Evolutionary conservation across 2,797 vertebrate species (phyloP), one percentile per base, ranked within the genome.

Genomic region (Microctenopoma stevenorrisi): DNA sequence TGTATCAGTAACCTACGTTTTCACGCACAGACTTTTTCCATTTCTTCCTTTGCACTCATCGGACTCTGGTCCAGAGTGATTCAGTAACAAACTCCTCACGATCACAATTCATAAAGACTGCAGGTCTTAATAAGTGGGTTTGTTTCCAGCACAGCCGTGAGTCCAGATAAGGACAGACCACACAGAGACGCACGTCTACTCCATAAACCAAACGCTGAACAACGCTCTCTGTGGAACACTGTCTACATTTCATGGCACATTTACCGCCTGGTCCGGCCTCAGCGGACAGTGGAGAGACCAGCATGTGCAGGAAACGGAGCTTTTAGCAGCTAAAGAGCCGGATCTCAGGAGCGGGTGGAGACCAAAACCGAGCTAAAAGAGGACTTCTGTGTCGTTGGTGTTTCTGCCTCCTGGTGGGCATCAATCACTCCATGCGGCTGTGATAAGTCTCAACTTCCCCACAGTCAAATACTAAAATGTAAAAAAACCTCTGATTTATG

Each of bases 121-220:
- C 25, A 2, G 13, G 43, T 44, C 43, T 15, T 55, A 59, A 71
- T 18, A 28, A 9, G 54, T 16, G 58, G 15, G 3, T 56, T 76
- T 70, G 81, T 73, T 67, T 73, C 68, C 53, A 26, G 9, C 53
- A 9, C 72, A 54, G 66, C 69, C 72, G 63, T 5, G 64, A 68
- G 73, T 52, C 76, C 63, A 58, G 66, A 53, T 51, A 58, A 69
- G 37, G 66, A 14, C 38, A 38, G 78, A 72, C 81, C 78, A 69
- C 74, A 81, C 78, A 80, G 68, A 4, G 22, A 16, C 0, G 4
- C 60, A 3, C 61, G 13, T 4, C 10, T 12, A 4, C 50, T 43
- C 61, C n/a, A 3, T 4, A 3, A 30, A 42, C 58, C 10, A 10
- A 22, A 33, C 47, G 2, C 5, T 2, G 26, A 16, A 18, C 15